These are phyloP conservation scores for Crenichthys baileyi DNA, from an alignment of 2,797 vertebrate species.

Conservation along the genomic window DNA sequence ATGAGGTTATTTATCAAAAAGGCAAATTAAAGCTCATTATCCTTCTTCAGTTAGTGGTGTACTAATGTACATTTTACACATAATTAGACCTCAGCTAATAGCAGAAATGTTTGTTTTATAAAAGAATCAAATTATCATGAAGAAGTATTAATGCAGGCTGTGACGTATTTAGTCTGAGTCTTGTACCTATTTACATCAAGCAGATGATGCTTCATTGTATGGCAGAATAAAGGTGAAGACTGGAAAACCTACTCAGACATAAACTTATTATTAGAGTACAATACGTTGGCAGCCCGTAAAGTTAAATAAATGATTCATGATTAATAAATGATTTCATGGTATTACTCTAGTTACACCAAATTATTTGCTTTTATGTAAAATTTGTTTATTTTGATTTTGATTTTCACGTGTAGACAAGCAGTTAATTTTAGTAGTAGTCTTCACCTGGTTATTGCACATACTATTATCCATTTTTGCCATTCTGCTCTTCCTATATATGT, in stretches of 20 bases:
- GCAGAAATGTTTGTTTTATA: constrained; percentile 7
- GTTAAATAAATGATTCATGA: too few species aligned
- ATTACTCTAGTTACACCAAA: too few species aligned
- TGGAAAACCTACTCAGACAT: neutral
- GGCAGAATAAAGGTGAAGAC: constrained; percentile 6
- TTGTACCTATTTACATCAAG: constrained; percentile 1
- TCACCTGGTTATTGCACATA: too few species aligned
- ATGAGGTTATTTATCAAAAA: constrained; percentile 48
- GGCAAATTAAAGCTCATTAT: constrained; percentile 56
- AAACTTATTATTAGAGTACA: neutral
- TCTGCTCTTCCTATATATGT: too few species aligned
- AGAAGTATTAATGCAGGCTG: neutral
- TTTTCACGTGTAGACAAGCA: too few species aligned
- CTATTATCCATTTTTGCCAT: too few species aligned
- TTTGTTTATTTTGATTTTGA: too few species aligned
- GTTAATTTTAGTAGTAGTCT: too few species aligned
- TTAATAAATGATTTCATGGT: too few species aligned
- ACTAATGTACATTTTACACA: constrained; percentile 11
- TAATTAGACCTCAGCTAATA: constrained; percentile 25
- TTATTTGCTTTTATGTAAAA: too few species aligned
- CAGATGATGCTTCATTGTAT: neutral
- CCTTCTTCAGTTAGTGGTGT: constrained; percentile 26
- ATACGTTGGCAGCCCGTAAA: neutral
- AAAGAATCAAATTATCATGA: constrained; percentile 10
- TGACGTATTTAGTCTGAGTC: constrained; percentile 21